Conservation (phyloP, 2,113 vertebrate genomes). For the Psephotus haematonotus region DNA sequence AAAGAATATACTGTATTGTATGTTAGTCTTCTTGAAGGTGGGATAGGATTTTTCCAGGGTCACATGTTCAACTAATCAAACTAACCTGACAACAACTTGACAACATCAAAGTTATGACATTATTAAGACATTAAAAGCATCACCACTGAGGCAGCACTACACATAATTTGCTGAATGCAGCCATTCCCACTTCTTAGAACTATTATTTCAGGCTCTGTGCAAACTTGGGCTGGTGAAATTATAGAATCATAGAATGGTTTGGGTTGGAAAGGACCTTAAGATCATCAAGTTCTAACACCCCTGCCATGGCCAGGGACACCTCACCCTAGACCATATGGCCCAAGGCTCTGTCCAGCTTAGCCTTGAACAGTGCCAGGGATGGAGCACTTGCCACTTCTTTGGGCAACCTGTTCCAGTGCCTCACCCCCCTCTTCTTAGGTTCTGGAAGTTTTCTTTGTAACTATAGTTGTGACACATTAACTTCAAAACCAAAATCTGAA, state of each 20-base stretch:
- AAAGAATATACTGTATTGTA: neutral
- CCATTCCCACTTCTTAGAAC: neutral
- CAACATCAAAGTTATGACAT: neutral
- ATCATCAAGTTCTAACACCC: neutral
- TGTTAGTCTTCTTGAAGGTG: neutral
- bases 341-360: neutral
- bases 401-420: neutral
- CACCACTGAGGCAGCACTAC: neutral
- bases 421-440: neutral
- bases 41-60: neutral
- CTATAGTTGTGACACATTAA: neutral
- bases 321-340: neutral
- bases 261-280: neutral
- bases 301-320: neutral
- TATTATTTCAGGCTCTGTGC: neutral
- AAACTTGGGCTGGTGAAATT: neutral
- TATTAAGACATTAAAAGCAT: neutral
- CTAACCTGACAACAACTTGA: neutral
- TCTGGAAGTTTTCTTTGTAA: neutral
- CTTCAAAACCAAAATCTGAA: neutral
- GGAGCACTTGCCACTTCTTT: neutral
- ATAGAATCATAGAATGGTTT: neutral
- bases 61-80: neutral
- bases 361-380: neutral
- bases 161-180: neutral